Percentiles rank a stretch among this genome's conserved stretches.
These are phyloP conservation scores for Morinoia aosen DNA, from an alignment of 2,888 invertebrate species.

Conservation along the genomic window DNA sequence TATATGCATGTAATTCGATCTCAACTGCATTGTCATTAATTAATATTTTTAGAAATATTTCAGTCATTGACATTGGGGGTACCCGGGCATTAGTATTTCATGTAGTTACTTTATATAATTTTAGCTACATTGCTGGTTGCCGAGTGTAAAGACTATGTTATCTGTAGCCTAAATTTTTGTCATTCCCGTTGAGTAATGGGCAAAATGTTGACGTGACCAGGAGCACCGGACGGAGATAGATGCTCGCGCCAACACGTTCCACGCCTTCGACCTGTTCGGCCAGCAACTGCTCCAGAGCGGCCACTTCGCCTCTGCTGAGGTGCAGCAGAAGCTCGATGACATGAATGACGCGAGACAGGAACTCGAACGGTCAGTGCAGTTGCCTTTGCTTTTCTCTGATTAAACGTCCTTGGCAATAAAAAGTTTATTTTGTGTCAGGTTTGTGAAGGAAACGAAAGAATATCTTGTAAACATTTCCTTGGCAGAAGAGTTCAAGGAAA, in stretches of 20 bases:
- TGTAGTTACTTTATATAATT: not conserved
- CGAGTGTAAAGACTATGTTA: not conserved
- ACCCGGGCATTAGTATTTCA: not conserved
- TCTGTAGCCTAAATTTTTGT: not conserved
- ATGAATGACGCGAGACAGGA: slow-evolving; percentile 92
- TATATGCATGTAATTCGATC: no score
- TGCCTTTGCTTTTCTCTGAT: not conserved
- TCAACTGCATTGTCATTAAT: not conserved
- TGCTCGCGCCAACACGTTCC: slow-evolving; percentile 97
- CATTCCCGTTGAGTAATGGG: not conserved
- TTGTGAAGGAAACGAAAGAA: not conserved
- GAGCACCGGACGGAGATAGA: slow-evolving; percentile 92
- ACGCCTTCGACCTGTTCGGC: slow-evolving; percentile 97
- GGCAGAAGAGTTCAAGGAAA: not conserved
- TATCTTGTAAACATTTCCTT: not conserved
- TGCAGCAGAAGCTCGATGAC: slow-evolving; percentile 93
- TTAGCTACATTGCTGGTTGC: not conserved
- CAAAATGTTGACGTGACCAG: slow-evolving; percentile 68
- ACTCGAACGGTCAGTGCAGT: slow-evolving; percentile 81
- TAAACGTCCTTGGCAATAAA: not conserved
- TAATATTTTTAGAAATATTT: not conserved
- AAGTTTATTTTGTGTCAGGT: not conserved
- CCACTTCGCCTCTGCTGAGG: slow-evolving; percentile 97
- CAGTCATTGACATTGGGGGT: not conserved
- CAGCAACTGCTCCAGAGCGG: slow-evolving; percentile 94